Base-by-base conservation (phyloP, 2,888 invertebrate species). In the Catocala nupta region DNA sequence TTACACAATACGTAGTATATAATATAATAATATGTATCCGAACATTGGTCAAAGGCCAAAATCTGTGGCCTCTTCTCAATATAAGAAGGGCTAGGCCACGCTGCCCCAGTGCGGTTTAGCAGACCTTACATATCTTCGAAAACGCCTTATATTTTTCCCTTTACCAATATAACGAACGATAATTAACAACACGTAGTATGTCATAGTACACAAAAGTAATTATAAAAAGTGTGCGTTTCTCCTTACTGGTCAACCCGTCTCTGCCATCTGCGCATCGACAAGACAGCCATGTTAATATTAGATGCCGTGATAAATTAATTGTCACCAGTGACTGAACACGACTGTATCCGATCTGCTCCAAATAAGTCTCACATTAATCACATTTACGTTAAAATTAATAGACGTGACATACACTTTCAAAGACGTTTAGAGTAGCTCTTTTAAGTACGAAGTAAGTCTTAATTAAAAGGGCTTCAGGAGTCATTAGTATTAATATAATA, bases 241-340 rank as follows among this genome's bases (percentile, higher is more conserved):
- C 60, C 59, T 12, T 10, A 43, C 64, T 75, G 82, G 82, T 79
- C 82, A 84, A 49, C 63, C 56, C 70, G 82, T 82, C 83, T 61
- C 16, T 45, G 60, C 61, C 87, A 88, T 82, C 83, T 87, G 86
- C 65, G 75, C 77, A 76, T 83, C 70, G 83, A 87, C 84, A 81
- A 74, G 81, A 80, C 84, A 81, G 67, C 64, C 51, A 59, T 77
- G 70, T 77, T 81, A 84, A 82, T 87, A 88, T 86, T 86, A 81
- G 80, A 78, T 73, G 64, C 65, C 63, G 63, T 84, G 82, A 87
- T 84, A 83, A 86, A 88, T 86, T 83, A 82, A 80, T 82, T 82
- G 81, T 81, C 81, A 78, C 77, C 59, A 55, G 60, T 48, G 62
- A 57, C 43, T 48, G 34, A 33, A 50, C 43, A 47, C 34, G 44